A percentile compares a stretch with the other conserved stretches of the same genome.
Conservation (phyloP, 1,140 invertebrate genomes). For the Belonocnema kinseyi region DNA sequence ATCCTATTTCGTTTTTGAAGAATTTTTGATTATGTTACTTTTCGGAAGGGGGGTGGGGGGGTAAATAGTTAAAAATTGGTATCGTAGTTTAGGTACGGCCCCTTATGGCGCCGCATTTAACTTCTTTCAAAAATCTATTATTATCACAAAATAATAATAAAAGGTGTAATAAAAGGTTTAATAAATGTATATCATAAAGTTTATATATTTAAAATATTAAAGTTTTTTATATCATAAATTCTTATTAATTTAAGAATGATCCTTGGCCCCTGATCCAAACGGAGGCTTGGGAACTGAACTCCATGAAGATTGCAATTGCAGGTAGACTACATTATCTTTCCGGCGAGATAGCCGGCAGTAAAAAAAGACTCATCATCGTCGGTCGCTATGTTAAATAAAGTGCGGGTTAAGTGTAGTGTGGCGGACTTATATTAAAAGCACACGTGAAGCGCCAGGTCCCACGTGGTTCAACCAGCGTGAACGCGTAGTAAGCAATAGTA, state of each 20-base stretch:
- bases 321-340: slow-evolving; percentile 19
- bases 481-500: slow-evolving; percentile 66
- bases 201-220: too few species aligned
- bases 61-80: too few species aligned
- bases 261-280: slow-evolving; percentile 18
- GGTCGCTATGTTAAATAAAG: slow-evolving; percentile 40
- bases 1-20: too few species aligned
- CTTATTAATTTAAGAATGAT: not conserved
- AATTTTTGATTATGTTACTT: too few species aligned
- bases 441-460: slow-evolving; percentile 65
- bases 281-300: slow-evolving; percentile 22
- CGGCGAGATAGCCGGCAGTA: slow-evolving; percentile 19
- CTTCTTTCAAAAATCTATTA: too few species aligned
- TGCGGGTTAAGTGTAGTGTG: slow-evolving; percentile 32
- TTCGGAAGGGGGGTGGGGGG: too few species aligned
- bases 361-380: slow-evolving; percentile 34
- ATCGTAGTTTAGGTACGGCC: too few species aligned
- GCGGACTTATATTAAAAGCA: slow-evolving; percentile 52
- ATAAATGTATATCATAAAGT: too few species aligned
- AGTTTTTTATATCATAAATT: too few species aligned
- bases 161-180: not conserved
- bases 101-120: too few species aligned
- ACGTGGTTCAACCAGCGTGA: slow-evolving; percentile 73
- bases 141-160: too few species aligned
- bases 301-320: slow-evolving; percentile 32